These are phyloP conservation scores for silkworm (Bombyx mori) DNA, from an alignment of 1,140 invertebrate genomes.

Conservation along the genomic window DNA sequence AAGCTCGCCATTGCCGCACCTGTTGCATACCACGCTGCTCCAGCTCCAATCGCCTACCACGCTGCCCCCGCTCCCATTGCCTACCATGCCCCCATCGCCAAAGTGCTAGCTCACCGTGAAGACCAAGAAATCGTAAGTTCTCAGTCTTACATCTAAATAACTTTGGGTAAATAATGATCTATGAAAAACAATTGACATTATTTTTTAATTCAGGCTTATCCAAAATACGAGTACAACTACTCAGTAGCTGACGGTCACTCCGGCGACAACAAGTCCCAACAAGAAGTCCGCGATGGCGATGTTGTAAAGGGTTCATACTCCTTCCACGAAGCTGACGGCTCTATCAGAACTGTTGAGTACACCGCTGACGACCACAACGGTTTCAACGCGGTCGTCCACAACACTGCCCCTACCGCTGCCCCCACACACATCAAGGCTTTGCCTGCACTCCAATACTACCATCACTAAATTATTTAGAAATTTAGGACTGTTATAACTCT, in stretches of 20 bases:
- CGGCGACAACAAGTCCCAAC: conserved; percentile 55
- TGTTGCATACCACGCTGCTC: conserved; percentile 20
- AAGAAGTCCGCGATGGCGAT: conserved; percentile 60
- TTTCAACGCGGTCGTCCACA: conserved; percentile 17
- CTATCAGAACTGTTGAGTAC: conserved; percentile 17
- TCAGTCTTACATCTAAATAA: conserved; percentile 2
- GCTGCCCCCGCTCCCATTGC: conserved; percentile 17
- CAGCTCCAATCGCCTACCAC: conserved; percentile 21
- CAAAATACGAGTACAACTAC: conserved; percentile 17
- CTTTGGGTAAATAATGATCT: neutral
- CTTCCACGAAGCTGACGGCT: conserved; percentile 16
- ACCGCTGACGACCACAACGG: conserved; percentile 15
- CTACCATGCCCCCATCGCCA: conserved; percentile 22
- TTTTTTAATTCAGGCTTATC: conserved; percentile 4
- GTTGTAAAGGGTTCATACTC: conserved; percentile 49
- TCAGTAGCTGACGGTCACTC: conserved; percentile 13
- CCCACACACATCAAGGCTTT: conserved; percentile 8
- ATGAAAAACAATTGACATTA: neutral
- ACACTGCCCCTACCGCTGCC: conserved; percentile 9
- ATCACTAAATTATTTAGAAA: conserved; percentile 20
- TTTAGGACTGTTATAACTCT: conserved; percentile 6
- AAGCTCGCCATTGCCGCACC: conserved; percentile 6
- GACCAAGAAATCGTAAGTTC: conserved; percentile 7
- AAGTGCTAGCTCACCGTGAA: conserved; percentile 32
- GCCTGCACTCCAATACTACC: conserved; percentile 32